Conservation (phyloP, 1,140 invertebrate genomes). For the Carposina sasakii region DNA sequence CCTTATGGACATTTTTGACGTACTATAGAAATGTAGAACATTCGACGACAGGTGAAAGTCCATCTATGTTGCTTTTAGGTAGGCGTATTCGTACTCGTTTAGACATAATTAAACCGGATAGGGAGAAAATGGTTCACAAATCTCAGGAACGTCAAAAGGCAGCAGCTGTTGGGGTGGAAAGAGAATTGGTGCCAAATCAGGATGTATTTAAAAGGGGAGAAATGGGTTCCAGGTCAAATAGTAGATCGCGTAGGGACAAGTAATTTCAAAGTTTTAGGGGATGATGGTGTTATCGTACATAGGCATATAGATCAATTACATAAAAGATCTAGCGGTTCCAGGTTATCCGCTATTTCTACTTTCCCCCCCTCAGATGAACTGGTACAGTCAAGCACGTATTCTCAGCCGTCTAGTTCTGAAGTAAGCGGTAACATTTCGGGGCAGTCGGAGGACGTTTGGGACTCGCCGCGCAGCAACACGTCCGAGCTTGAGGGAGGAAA, state of each 20-base stretch:
- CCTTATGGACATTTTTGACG: constrained; percentile 1
- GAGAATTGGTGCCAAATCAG: not conserved
- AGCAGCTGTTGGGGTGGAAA: not conserved
- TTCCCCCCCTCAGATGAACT: no score
- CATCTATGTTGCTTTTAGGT: not conserved
- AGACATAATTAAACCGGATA: constrained; percentile 1
- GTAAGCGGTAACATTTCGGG: not conserved
- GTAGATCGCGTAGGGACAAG: not conserved
- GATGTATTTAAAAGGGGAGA: constrained; percentile 4
- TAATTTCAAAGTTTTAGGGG: not conserved
- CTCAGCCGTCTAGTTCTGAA: not conserved
- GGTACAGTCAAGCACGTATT: no score
- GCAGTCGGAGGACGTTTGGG: not conserved
- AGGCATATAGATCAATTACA: constrained; percentile 5
- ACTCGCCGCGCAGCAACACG: not conserved
- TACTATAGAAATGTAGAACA: constrained; percentile 10
- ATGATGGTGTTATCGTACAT: not conserved
- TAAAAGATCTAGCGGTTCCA: not conserved
- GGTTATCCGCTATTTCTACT: no score
- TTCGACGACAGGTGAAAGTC: not conserved
- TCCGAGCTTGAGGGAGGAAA: not conserved
- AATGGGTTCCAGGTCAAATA: constrained; percentile 3
- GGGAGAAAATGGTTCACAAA: not conserved
- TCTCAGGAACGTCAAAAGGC: not conserved
- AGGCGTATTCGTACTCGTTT: constrained; percentile 3